Evolutionary conservation across 2,113 vertebrate genomes (phyloP), one percentile per base, ranked within the genome.

Genomic region (Potamarius usumacintae): DNA sequence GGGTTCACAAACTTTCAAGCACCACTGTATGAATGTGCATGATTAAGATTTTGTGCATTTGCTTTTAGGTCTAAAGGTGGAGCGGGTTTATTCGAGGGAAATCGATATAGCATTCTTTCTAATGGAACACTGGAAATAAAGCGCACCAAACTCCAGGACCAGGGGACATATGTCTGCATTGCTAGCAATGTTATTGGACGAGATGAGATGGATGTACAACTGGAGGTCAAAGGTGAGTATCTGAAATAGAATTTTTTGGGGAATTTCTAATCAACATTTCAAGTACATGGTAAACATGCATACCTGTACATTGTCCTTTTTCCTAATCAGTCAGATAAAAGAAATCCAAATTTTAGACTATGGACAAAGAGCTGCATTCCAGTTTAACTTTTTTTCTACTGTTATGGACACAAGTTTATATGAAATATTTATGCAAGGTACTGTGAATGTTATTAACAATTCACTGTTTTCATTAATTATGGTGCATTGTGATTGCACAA

Each of bases 221-320:
- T 99, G 88, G 98, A 99, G 90, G 97, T 99, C 93, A 99, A 99
- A 98, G 98, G 98, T 99, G 30, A 93, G 83, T 17, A 25, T 50
- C 52, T 85, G 18, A 52, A 84, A 3, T 27, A 55, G 48, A 42
- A 65, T 0, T 53, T 42, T 17, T 18, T 12, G 57, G 55, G 71
- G 8, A 86, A 77, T 83, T 57, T 17, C 9, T 22, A 12, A 67
- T 25, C 5, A 20, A n/a, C 42, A 52, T 67, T 14, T 55, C 10
- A 11, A 76, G 34, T 50, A 10, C n/a, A 76, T 55, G 22, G 42
- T 85, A 6, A 58, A 58, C 25, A 72, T 12, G 14, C 20, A 58
- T 34, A 58, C 5, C 7, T 20, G 5, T 20, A 42, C 57, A 58
- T 18, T 0, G 20, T 81, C 1, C 14, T 20, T 65, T 30, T 4